Conservation (phyloP, 2,888 invertebrate genomes). For the Conops quadrifasciatus region DNA sequence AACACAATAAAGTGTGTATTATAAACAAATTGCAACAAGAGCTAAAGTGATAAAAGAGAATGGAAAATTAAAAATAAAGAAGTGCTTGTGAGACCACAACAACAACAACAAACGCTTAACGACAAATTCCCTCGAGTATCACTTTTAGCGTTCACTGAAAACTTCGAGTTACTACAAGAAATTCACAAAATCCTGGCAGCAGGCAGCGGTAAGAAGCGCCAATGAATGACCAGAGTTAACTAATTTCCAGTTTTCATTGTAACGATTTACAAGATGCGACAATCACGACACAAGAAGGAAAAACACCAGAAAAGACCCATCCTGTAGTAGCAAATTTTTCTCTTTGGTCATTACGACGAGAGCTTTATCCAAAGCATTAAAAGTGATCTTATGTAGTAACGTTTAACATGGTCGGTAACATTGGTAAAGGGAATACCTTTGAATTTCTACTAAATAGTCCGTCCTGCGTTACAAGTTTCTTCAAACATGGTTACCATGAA, state of each 20-base stretch:
- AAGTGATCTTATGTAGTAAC: not conserved
- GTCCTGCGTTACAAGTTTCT: no score
- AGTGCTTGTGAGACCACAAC: not conserved
- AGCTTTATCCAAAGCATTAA: not conserved
- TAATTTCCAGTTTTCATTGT: slow-evolving; percentile 29
- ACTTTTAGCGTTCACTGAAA: not conserved
- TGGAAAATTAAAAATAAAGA: not conserved
- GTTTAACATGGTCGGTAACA: not conserved
- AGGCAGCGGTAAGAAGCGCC: slow-evolving; percentile 3
- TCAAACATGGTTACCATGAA: no score
- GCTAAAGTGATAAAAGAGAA: not conserved
- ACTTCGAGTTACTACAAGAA: not conserved
- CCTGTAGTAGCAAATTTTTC: not conserved
- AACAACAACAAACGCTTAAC: slow-evolving; percentile 19
- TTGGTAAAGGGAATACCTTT: no score
- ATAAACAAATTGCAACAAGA: slow-evolving; percentile 28
- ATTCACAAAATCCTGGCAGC: not conserved
- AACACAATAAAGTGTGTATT: not conserved
- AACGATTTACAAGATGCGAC: slow-evolving; percentile 28
- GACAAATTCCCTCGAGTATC: slow-evolving; percentile 18
- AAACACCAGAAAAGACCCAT: not conserved
- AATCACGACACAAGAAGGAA: slow-evolving; percentile 22
- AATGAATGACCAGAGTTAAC: slow-evolving; percentile 15
- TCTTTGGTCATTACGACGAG: not conserved
- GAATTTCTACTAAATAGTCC: no score